Conservation (phyloP, 2,888 invertebrate genomes). For the Galeruca laticollis region DNA sequence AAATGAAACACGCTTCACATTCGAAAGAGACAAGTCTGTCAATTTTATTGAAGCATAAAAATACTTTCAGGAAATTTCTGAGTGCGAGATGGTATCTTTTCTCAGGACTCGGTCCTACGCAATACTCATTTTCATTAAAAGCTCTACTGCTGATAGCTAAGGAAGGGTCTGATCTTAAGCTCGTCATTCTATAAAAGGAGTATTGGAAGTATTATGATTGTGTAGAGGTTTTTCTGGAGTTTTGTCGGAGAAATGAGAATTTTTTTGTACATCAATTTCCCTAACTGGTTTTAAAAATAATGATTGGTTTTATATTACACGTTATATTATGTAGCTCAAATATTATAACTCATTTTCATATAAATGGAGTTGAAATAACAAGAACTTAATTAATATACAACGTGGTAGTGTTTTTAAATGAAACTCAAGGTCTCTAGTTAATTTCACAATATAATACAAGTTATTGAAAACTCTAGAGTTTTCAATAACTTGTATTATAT, state of each 20-base stretch:
- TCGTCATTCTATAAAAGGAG: conserved; percentile 35
- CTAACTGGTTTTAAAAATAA: conserved; percentile 2
- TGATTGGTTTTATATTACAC: too few relatives aligned
- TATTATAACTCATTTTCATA: too few relatives aligned
- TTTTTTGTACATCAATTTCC: background rate
- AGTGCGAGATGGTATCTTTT: conserved; percentile 58
- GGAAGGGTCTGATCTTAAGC: conserved; percentile 31
- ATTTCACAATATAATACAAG: too few relatives aligned
- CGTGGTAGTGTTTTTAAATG: too few relatives aligned
- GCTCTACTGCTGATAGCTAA: conserved; percentile 56
- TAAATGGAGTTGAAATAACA: too few relatives aligned
- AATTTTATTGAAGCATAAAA: conserved; percentile 65
- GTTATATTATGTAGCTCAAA: too few relatives aligned
- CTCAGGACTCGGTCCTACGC: conserved; percentile 56
- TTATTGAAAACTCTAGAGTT: too few relatives aligned
- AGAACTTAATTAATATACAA: too few relatives aligned
- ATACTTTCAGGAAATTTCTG: conserved; percentile 58
- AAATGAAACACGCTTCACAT: conserved; percentile 50
- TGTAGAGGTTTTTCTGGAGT: conserved; percentile 21
- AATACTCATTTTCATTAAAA: conserved; percentile 62
- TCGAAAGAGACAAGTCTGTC: conserved; percentile 64
- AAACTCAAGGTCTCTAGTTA: too few relatives aligned
- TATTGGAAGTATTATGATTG: conserved; percentile 38
- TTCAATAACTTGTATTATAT: too few relatives aligned
- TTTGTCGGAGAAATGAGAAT: conserved; percentile 16